These are phyloP conservation scores for Glaucidium brasilianum DNA, from an alignment of 2,113 vertebrate genomes.

Conservation along the genomic window DNA sequence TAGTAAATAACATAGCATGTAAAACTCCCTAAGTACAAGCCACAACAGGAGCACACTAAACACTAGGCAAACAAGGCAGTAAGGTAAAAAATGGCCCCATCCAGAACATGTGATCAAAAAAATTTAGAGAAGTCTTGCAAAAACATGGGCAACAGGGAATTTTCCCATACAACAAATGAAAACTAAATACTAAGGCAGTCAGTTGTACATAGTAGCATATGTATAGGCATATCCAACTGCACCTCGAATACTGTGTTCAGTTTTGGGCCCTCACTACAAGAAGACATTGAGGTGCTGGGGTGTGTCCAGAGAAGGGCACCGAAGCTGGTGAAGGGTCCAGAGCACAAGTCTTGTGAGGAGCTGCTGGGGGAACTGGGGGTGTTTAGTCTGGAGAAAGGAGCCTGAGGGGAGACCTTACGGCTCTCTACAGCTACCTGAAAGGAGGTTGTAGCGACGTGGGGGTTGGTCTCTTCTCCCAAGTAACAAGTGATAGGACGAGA, in stretches of 20 bases:
- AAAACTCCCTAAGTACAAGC: neutral
- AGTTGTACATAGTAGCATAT: neutral
- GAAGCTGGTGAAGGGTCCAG: too few relatives aligned
- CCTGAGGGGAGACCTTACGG: too few relatives aligned
- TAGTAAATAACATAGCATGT: neutral
- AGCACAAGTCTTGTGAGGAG: too few relatives aligned
- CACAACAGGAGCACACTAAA: neutral
- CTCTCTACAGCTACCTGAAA: too few relatives aligned
- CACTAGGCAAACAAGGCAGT: neutral
- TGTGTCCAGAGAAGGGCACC: too few relatives aligned
- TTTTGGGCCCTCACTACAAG: neutral
- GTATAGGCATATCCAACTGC: neutral
- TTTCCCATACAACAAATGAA: neutral
- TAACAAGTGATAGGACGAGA: too few relatives aligned
- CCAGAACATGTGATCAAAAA: neutral
- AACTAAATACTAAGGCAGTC: neutral
- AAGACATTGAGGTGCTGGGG: neutral
- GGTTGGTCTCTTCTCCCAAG: too few relatives aligned
- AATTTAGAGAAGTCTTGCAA: neutral
- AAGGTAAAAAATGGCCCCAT: neutral
- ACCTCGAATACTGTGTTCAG: rapidly evolving
- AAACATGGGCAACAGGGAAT: neutral
- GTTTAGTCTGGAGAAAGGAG: too few relatives aligned
- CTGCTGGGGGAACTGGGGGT: too few relatives aligned
- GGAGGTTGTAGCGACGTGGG: too few relatives aligned